Evolutionary conservation across 2,888 invertebrate species (phyloP), one percentile per base, ranked within the genome.

Genomic region (Busseola fusca): DNA sequence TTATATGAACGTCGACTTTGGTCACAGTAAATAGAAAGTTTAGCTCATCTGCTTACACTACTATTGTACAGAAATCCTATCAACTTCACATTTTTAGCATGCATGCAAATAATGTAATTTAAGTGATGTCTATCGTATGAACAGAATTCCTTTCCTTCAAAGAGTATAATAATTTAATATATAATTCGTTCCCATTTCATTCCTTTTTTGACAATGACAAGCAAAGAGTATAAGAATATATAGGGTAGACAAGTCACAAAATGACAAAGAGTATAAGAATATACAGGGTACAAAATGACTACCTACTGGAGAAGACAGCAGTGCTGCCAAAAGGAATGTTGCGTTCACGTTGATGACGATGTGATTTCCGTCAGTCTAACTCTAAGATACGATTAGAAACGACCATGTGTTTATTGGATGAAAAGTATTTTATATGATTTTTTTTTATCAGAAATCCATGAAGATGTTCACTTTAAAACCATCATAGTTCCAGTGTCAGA

Each of bases 21-120:
- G 40, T 27, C 37, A 52, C 30, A 59, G 57, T n/a, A 27, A 54
- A 21, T 48, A 72, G 48, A 30, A 62, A 69, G 57, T 62, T 59
- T 37, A 65, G 48, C 54, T 65, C 58, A 63, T 69, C 58, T 63
- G 50, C 69, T 68, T 74, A 80, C n/a, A 69, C 56, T 69, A 69
- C 25, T 67, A n/a, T n/a, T n/a, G 30, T 65, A 63, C 68, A 60
- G 57, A 58, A n/a, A 70, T 57, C 16, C 0, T 48, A 50, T 0
- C 37, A 52, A 25, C 58, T 74, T 50, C 58, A 58, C n/a, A 66
- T 52, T 37, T 30, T 10, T n/a, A 16, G 5, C 45, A 64, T 52
- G n/a, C 50, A 52, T 42, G 27, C 42, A 40, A 48, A 42, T 42
- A 7, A n/a, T n/a, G n/a, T n/a, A n/a, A n/a, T n/a, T n/a, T n/a